A percentile compares a stretch with the other conserved stretches of the same genome.
phyloP scores from a whole-genome alignment of 2,113 vertebrate species.

The Myotis davidii region DNA sequence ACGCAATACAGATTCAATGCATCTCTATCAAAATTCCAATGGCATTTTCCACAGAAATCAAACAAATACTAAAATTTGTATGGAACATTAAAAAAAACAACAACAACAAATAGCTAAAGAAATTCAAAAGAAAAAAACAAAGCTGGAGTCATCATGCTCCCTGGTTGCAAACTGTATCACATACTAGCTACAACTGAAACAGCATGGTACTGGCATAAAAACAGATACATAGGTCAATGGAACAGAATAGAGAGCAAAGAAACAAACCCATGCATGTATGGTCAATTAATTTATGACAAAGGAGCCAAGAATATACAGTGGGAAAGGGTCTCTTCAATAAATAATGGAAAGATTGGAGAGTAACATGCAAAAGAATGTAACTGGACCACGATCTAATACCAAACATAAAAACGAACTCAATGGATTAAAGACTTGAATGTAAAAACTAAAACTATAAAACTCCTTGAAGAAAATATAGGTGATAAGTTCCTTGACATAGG shows the following conservation, averaged over 20 bases:
- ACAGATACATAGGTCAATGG: background rate
- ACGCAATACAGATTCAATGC: background rate
- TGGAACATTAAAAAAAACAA: background rate
- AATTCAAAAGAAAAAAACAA: background rate
- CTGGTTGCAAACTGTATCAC: background rate
- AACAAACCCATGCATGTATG: background rate
- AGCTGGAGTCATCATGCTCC: background rate
- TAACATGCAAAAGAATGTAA: background rate
- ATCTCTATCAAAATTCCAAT: background rate
- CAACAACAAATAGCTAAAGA: background rate
- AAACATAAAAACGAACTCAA: background rate
- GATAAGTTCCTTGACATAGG: background rate
- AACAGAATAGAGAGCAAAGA: background rate
- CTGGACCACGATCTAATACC: background rate
- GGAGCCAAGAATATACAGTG: background rate
- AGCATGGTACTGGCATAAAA: background rate
- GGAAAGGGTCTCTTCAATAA: background rate
- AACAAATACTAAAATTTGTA: background rate
- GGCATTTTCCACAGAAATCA: background rate
- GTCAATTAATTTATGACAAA: background rate
- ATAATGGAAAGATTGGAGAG: background rate
- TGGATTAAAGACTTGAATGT: background rate
- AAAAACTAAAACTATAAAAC: background rate
- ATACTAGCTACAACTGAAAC: background rate
- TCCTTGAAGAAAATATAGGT: background rate